Evolutionary conservation across 2,113 vertebrate species (phyloP), one percentile per base, ranked within the genome.

Genomic region (Lontra canadensis): DNA sequence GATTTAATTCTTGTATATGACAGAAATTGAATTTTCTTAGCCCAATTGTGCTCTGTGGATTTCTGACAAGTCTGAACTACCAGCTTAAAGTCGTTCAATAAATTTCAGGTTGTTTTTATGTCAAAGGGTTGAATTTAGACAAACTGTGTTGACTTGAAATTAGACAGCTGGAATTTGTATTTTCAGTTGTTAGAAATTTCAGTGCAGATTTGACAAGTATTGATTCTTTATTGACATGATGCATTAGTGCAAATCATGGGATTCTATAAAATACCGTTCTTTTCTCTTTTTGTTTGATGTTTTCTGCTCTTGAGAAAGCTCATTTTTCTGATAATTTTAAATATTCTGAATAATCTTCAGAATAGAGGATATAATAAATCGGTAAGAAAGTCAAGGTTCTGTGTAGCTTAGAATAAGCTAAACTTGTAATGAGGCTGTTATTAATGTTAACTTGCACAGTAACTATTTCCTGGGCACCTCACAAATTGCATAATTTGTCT

Each of bases 111-210:
- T 47, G 63, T 8, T 98, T 98, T 95, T 87, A 78, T 98, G 96
- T 98, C 98, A 98, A 97, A 98, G n/a, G 84, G 55, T 84, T 98
- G 96, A 95, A 96, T 97, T 98, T 96, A 97, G 82, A 98, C 84
- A 98, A 98, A 96, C 88, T 94, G 44, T 88, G 59, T 82, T 98
- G 97, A 87, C 29, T 94, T 94, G 74, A 97, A 98, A 94, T 85
- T 6, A 20, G 83, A 81, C 88, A 97, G 83, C 89, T 52, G 29
- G 86, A 97, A 97, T 74, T 87, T 91, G 4, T 96, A 92, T 95
- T 98, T 97, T 96, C 83, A 96, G 88, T 78, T 36, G 29, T 57
- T 93, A 57, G 82, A 98, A 98, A 98, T 80, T 96, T 97, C 94
- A 91, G 94, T 82, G 94, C 55, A 15, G 31, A 87, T 97, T 98